Evolutionary conservation across 2,888 invertebrate species (phyloP).

Genomic region (Linnaemya vulpina): DNA sequence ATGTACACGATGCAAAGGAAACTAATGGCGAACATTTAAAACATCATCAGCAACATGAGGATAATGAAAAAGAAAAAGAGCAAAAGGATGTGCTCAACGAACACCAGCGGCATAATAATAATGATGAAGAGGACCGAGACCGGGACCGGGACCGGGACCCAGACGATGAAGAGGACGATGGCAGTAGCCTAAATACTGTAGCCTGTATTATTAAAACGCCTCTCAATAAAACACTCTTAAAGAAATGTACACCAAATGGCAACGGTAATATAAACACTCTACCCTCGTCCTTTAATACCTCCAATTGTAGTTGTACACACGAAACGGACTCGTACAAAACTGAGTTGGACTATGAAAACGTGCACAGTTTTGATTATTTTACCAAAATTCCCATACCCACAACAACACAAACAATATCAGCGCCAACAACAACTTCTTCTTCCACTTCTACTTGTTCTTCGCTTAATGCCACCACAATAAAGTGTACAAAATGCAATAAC

Average conservation of each 20-base stretch:
- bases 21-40: constrained; percentile 65
- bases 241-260: constrained; percentile 77
- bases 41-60: constrained; percentile 65
- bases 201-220: constrained; percentile 78
- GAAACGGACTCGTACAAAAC: constrained; percentile 5
- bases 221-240: constrained; percentile 78
- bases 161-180: constrained; percentile 60
- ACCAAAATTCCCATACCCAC: constrained; percentile 70
- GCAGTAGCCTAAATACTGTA: constrained; percentile 61
- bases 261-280: constrained; percentile 60
- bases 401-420: constrained; percentile 73
- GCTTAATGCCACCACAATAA: constrained; percentile 70
- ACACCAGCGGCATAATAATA: constrained; percentile 9
- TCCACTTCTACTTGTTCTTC: no score
- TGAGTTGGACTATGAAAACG: constrained; percentile 23
- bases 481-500: constrained; percentile 81
- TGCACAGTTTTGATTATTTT: constrained; percentile 65
- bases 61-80: constrained; percentile 64
- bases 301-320: constrained; percentile 50
- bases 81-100: constrained; percentile 44
- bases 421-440: constrained; percentile 78
- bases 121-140: constrained; percentile 54
- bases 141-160: constrained; percentile 58
- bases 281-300: constrained; percentile 55
- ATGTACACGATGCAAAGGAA: constrained; percentile 52